Evolutionary conservation across 2,888 invertebrate species (phyloP).

Genomic region (Catocala nupta): DNA sequence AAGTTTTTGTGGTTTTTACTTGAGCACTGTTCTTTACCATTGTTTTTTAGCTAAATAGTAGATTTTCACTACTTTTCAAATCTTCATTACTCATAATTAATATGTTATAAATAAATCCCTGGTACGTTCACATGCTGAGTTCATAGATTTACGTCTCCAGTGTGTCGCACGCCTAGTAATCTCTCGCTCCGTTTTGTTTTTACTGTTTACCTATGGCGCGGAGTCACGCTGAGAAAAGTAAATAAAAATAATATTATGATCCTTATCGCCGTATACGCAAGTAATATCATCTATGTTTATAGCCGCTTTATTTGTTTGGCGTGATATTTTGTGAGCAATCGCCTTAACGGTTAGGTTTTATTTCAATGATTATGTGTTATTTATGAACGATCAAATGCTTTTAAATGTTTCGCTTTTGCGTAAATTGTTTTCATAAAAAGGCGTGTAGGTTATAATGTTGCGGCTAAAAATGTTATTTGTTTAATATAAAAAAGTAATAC

Average conservation of each 20-base stretch:
- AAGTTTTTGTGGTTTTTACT: too few species aligned
- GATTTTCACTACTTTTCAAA: too few species aligned
- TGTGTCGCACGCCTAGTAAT: slow-evolving; percentile 15
- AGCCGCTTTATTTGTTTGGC: slow-evolving; percentile 40
- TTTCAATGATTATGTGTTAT: slow-evolving; percentile 42
- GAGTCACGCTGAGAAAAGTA: slow-evolving; percentile 47
- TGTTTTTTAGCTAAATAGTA: too few species aligned
- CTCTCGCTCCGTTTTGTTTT: slow-evolving; percentile 44
- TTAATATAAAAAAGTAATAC: not conserved
- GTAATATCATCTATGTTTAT: slow-evolving; percentile 48
- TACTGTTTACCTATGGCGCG: slow-evolving; percentile 45
- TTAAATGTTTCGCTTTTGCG: slow-evolving; percentile 17
- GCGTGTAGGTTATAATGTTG: slow-evolving; percentile 1
- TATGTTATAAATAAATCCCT: too few species aligned
- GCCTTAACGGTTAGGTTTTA: slow-evolving; percentile 39
- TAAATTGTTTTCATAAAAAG: slow-evolving; percentile 14
- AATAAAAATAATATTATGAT: slow-evolving; percentile 61
- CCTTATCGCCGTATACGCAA: slow-evolving; percentile 41
- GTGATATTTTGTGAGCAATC: slow-evolving; percentile 44
- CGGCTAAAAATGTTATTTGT: not conserved
- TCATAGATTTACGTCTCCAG: not conserved
- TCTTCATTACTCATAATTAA: too few species aligned
- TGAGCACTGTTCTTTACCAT: too few species aligned
- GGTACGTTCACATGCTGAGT: too few species aligned
- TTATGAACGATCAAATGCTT: slow-evolving; percentile 39